phyloP scores from a whole-genome alignment of 2,797 vertebrate species.

The Morelia viridis region DNA sequence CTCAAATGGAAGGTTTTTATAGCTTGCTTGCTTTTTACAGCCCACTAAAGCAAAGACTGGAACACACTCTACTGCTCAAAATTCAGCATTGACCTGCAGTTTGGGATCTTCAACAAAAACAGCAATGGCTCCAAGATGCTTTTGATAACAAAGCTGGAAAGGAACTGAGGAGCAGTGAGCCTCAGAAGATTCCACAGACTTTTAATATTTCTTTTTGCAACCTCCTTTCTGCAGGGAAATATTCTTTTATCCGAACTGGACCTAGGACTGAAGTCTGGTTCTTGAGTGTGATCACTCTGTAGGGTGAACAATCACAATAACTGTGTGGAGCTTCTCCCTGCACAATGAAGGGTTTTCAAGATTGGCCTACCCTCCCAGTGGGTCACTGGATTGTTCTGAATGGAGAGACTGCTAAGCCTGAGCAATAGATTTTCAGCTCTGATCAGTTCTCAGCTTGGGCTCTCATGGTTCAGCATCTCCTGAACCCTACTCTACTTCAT shows the following conservation, averaged over 20 bases:
- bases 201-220: neutral
- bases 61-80: conserved; percentile 40
- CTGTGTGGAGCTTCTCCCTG: too few species aligned
- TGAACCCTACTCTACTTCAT: neutral
- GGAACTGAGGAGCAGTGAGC: neutral
- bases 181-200: too few species aligned
- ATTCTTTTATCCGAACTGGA: neutral
- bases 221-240: neutral
- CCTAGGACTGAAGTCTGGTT: neutral
- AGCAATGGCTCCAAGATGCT: conserved; percentile 40
- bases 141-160: conserved; percentile 43
- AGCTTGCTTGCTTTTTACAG: conserved; percentile 51
- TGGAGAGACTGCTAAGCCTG: too few species aligned
- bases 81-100: conserved; percentile 46
- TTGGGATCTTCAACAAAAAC: conserved; percentile 49
- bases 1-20: conserved; percentile 41
- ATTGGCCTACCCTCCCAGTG: too few species aligned
- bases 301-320: neutral
- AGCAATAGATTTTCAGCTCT: neutral
- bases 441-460: neutral
- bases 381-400: neutral
- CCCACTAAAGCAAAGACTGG: conserved; percentile 28
- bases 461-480: neutral
- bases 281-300: neutral
- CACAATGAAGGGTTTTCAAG: neutral